A percentile compares a stretch with the other conserved stretches of the same genome.
phyloP scores from a whole-genome alignment of 2,113 vertebrate genomes.

The Oenanthe oenanthe region DNA sequence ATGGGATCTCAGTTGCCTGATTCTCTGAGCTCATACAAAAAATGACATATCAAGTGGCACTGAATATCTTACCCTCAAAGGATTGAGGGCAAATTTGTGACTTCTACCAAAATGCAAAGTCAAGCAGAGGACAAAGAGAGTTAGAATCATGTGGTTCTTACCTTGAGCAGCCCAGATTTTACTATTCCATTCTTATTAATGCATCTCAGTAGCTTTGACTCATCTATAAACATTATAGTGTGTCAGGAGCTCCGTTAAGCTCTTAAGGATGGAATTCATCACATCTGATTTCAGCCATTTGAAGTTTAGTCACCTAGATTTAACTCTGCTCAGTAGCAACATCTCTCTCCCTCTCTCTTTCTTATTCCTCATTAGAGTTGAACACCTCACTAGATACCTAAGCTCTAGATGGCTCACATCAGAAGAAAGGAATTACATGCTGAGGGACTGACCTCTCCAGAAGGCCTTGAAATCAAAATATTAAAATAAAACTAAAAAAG shows the following conservation, averaged over 20 bases:
- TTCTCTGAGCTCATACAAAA: not conserved
- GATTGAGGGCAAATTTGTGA: not conserved
- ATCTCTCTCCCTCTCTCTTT: not conserved
- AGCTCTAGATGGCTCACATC: not conserved
- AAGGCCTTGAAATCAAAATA: not conserved
- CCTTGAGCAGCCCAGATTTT: not conserved
- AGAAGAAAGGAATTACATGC: not conserved
- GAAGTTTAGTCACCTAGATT: not conserved
- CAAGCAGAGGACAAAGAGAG: not conserved
- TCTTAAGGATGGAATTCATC: not conserved
- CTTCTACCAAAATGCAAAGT: not conserved
- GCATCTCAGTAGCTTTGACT: not conserved
- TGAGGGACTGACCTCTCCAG: not conserved
- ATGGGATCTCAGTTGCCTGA: not conserved
- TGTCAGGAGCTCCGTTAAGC: not conserved
- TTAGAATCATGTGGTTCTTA: not conserved
- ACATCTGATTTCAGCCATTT: not conserved
- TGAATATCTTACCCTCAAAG: not conserved
- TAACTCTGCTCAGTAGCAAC: not conserved
- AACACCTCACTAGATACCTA: not conserved
- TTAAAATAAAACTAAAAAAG: no score
- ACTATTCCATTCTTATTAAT: not conserved
- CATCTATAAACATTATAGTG: not conserved
- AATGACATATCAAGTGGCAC: not conserved
- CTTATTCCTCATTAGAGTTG: not conserved